Evolutionary conservation across 2,797 vertebrate species (phyloP), one percentile per base, ranked within the genome.

Genomic region (Catamblyrhynchus diadema): DNA sequence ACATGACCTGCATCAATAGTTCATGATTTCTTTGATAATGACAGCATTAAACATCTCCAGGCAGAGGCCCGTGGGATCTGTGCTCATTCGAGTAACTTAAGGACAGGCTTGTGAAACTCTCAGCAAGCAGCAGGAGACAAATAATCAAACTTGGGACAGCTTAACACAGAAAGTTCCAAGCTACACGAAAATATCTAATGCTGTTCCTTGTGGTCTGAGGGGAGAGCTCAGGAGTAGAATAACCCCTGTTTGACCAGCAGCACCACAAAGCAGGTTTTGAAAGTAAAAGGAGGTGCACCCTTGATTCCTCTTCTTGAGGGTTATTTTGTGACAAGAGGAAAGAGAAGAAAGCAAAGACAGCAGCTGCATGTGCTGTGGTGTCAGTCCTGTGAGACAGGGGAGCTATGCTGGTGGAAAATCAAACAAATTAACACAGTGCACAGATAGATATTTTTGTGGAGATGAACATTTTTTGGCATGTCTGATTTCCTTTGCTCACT

Each of bases 31-130:
- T 73, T 65, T 88, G 42, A 45, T 86, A 97, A 95, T 83, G 85
- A 91, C 92, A 96, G 77, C 91, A 95, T 97, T 97, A 97, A 93
- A 79, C 33, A 3, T 70, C 88, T 74, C 83, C 91, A 87, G 81
- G 91, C 80, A 89, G 93, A 90, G 61, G 48, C 88, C 94, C 72
- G 33, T 51, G 81, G 88, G 87, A 81, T 79, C 74, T 60, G 39
- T 32, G 73, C 56, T 95, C 47, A 12, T 82, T 83, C 9, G 8
- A 77, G 90, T 88, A 81, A 84, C 81, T 84, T 90, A 59, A 95
- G 94, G 88, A 95, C 86, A 87, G 44, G 60, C 54, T 77, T 67
- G 41, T 85, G 94, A 94, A 86, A 67, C 48, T 78, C 69, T 78
- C 33, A 41, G 82, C 59, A 53, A 74, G 59, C 87, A 95, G 95